Base-by-base conservation (phyloP, 2,888 invertebrate genomes). In the Drosophila incognita region DNA sequence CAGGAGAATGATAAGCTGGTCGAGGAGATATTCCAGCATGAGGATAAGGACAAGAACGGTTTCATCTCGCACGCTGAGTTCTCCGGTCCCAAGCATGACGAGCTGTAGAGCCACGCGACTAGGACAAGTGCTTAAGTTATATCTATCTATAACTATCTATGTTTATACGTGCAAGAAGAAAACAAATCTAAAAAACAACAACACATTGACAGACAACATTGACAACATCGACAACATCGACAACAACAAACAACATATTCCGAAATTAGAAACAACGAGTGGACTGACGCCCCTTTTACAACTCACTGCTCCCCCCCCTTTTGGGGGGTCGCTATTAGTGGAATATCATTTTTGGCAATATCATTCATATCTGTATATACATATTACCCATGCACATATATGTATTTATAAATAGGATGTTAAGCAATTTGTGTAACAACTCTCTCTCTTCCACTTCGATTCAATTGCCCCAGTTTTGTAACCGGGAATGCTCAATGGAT, bases 51-150 rank as follows among this genome's bases (percentile, higher is more conserved):
- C 93, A 98, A 97, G 93, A 98, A 99, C 91, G 99, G 99, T 72
- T 97, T 96, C 94, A 99, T 99, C 89, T 98, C 98, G 77, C 97
- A 98, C 94, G 97, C 97, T 57, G 99, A 99, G 94, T 99, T 99
- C 94, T 98, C 98, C 33, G 99, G 98, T 5, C 98, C 99, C 21
- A 99, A 99, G 93, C 99, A 99, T 93, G 99, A 99, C 93, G 99
- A 99, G 94, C 96, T 99, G 93, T 99, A 87, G 96, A 78, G 67
- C 15, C 15, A 10, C 15, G 40, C 18, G 31, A 24, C 51, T 63
- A 74, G 78, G 66, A 72, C 70, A 74, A 66, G 83, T 86, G 82
- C 86, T 86, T 86, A 88, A 86, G 76, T 82, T 87, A 85, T 83
- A 80, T 35, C 29, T 70, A 69, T 66, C 69, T 71, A 76, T 74